Percentiles rank a stretch among this genome's conserved stretches.
Conservation (phyloP, 2,797 vertebrate genomes). For the Phyllotis vaccarum region DNA sequence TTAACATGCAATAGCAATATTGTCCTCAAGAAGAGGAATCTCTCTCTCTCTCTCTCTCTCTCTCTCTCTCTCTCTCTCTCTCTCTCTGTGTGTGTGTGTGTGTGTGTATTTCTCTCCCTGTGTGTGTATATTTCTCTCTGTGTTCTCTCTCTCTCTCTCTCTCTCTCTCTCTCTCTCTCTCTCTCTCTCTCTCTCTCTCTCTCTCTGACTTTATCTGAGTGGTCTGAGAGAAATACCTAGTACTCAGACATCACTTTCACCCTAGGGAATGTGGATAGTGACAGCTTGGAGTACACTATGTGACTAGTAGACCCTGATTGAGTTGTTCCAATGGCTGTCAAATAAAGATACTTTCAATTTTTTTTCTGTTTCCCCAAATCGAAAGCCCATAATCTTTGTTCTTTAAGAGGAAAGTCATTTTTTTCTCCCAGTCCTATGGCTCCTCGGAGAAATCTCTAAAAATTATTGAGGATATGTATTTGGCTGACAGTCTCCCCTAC, state of each 20-base stretch:
- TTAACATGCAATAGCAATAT: constrained; percentile 30
- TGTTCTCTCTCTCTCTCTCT: too few species aligned
- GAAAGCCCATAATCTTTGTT: neutral
- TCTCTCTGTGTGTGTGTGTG: neutral
- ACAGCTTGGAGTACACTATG: neutral
- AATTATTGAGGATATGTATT: neutral
- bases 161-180: too few species aligned
- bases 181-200: too few species aligned
- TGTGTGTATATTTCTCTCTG: too few species aligned
- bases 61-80: too few species aligned
- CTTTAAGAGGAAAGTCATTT: neutral
- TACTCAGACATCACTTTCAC: neutral
- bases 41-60: neutral
- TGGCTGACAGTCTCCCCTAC: neutral
- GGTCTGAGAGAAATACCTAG: constrained; percentile 14
- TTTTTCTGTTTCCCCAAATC: neutral
- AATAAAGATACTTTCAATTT: neutral
- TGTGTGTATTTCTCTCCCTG: neutral
- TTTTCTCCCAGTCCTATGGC: neutral
- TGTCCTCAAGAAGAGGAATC: constrained; percentile 22
- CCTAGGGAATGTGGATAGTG: neutral
- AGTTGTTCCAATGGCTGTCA: neutral
- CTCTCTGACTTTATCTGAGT: constrained; percentile 20
- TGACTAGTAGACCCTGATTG: neutral
- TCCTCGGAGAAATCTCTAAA: neutral